phyloP scores from a whole-genome alignment of 2,888 invertebrate species.

The Acleris emargana region DNA sequence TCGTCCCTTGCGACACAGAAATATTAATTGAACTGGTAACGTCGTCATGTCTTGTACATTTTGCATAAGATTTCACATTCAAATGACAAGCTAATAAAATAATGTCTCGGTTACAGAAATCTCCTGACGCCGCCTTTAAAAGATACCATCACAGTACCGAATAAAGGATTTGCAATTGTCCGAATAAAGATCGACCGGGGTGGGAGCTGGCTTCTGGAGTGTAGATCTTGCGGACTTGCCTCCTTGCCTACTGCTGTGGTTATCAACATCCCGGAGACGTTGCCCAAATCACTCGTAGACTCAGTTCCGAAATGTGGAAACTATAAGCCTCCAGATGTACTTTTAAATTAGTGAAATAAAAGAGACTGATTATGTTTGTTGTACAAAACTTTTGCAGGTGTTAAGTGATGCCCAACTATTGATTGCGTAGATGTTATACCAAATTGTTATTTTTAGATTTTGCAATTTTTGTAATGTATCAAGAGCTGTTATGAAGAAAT shows the following conservation, averaged over 20 bases:
- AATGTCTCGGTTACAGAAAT: slow-evolving; percentile 67
- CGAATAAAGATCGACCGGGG: slow-evolving; percentile 81
- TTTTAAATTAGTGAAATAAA: slow-evolving; percentile 61
- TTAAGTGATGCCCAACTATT: slow-evolving; percentile 18
- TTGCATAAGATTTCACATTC: too few species aligned
- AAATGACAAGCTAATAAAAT: neutral
- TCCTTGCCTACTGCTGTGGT: slow-evolving; percentile 75
- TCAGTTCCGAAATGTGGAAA: slow-evolving; percentile 79
- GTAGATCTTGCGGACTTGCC: slow-evolving; percentile 67
- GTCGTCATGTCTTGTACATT: too few species aligned
- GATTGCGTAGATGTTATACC: slow-evolving; percentile 17
- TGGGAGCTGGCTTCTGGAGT: slow-evolving; percentile 79
- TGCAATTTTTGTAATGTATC: slow-evolving; percentile 23
- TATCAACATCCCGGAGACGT: slow-evolving; percentile 70
- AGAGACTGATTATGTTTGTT: slow-evolving; percentile 30
- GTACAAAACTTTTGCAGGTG: slow-evolving; percentile 14
- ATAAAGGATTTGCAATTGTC: slow-evolving; percentile 84
- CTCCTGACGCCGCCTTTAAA: slow-evolving; percentile 80
- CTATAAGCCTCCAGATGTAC: slow-evolving; percentile 74
- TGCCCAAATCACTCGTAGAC: slow-evolving; percentile 71
- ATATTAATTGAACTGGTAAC: too few species aligned
- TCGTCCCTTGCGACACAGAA: too few species aligned
- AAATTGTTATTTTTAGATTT: slow-evolving; percentile 20
- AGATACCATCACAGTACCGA: slow-evolving; percentile 86
- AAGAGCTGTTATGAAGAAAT: neutral